These are phyloP conservation scores for Drosophila gaucha DNA, from an alignment of 2,888 invertebrate species.

Conservation along the genomic window DNA sequence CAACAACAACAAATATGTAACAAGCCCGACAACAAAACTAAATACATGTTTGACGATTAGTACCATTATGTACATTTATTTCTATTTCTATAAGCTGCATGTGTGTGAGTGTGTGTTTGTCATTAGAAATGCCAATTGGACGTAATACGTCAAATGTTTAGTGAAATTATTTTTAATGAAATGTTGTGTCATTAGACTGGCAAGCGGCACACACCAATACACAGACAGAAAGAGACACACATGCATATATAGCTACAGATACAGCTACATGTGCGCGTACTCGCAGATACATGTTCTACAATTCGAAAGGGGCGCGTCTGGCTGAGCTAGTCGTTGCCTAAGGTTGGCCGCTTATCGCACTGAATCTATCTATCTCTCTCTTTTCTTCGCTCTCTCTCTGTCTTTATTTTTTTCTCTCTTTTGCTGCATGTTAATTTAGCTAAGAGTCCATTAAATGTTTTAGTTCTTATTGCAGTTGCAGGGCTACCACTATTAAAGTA, in stretches of 20 bases:
- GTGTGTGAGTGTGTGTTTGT: slow-evolving; percentile 40
- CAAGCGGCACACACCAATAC: slow-evolving; percentile 23
- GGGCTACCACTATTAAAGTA: slow-evolving; percentile 59
- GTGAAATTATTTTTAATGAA: slow-evolving; percentile 80
- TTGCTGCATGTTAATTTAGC: slow-evolving; percentile 66
- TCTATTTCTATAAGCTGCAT: slow-evolving; percentile 27
- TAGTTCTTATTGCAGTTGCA: slow-evolving; percentile 54
- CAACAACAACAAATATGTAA: slow-evolving; percentile 40
- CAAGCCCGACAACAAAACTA: slow-evolving; percentile 68
- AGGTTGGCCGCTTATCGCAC: slow-evolving; percentile 30
- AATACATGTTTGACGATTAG: slow-evolving; percentile 65
- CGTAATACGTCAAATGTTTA: slow-evolving; percentile 78
- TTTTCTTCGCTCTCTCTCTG: neutral
- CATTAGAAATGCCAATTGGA: slow-evolving; percentile 78
- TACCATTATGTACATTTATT: slow-evolving; percentile 52
- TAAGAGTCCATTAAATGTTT: slow-evolving; percentile 77
- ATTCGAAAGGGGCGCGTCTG: slow-evolving; percentile 50
- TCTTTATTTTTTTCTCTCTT: neutral
- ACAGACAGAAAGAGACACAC: neutral
- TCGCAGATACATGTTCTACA: slow-evolving; percentile 10
- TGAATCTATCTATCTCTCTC: neutral
- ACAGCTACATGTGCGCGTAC: slow-evolving; percentile 14
- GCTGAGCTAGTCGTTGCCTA: slow-evolving; percentile 24
- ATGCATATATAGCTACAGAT: slow-evolving; percentile 5
- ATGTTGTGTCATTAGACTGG: slow-evolving; percentile 77